Base-by-base conservation (phyloP, 2,113 vertebrate genomes). In the Poicephalus gulielmi region DNA sequence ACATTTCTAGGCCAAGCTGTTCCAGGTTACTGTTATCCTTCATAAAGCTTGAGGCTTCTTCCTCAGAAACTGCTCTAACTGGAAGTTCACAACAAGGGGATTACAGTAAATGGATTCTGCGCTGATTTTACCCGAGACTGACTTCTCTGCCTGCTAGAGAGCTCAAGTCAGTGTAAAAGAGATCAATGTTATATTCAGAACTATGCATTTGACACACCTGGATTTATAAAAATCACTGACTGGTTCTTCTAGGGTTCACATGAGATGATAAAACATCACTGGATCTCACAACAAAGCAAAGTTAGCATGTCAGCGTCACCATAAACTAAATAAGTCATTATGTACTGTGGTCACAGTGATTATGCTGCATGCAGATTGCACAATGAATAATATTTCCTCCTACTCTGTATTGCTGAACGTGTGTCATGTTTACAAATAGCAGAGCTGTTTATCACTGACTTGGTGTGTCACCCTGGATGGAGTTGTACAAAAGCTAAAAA, bases 21-120 rank as follows among this genome's bases (percentile, higher is more conserved):
- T 50, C 35, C 43, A 75, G 15, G 52, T 80, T 84, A 69, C 2
- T 53, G 49, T 83, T 88, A 76, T 9, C 39, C 39, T 86, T 75
- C 66, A 57, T 28, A 33, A 71, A 74, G 24, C 80, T 86, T 57
- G 76, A 33, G 49, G 41, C 41, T 20, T 76, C 7, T 68, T 96
- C 43, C 50, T 90, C 57, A 64, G 37, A 87, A 93, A 69, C 41
- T 59, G 43, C 68, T 77, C 10, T 9, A 27, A 59, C 47, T 79
- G 46, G 71, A 88, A 81, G 68, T 70, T 92, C 43, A 86, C 43
- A 74, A 80, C 55, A 60, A 88, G 76, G 35, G 35, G 39, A 77
- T 85, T 74, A 77, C 14, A 16, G 31, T 90, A 46, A 88, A 83
- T 46, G 37, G 79, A 80, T 77, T 87, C 82, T 88, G 59, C 37